Base-by-base conservation (phyloP, 2,113 vertebrate genomes). In the Melanerpes aurifrons region DNA sequence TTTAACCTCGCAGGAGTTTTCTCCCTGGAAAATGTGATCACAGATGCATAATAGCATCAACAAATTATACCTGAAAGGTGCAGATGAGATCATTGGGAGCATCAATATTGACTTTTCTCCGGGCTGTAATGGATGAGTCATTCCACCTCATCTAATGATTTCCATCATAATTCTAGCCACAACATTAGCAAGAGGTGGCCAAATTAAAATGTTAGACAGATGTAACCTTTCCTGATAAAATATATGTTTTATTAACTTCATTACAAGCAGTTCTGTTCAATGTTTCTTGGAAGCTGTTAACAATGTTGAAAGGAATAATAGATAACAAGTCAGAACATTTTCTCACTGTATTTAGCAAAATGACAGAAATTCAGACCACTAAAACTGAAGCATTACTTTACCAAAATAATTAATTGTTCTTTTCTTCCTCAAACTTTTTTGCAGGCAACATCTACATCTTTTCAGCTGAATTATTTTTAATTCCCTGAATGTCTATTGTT, bases 81-180 rank as follows among this genome's bases (percentile, higher is more conserved):
- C n/a, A 63, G 86, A 75, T 90, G 91, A 95, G 82, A 93, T 92
- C 59, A 74, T 56, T 84, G 90, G 32, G 53, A 92, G 48, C 95
- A 88, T 93, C 96, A 96, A 91, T 97, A 95, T 92, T 95, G 96
- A 95, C 94, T 96, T 95, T 96, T 93, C 78, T 95, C 40, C 28
- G 79, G 48, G 17, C 48, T 84, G 58, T 93, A 93, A 89, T 88
- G 82, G 87, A 90, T 96, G 95, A 96, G 69, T 92, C 82, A 95
- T 90, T 94, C 68, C 86, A 92, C 40, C 53, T 86, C 59, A 91
- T 79, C 63, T 93, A 89, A 96, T 56, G 48, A 86, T 93, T 95
- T 92, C 92, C 89, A 87, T 88, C 87, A 75, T 79, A 86, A 75
- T 93, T 92, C 35, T 87, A 90, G 71, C 59, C 13, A 82, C 32